Conservation (phyloP, 64 coral and sea anemone genomes). For the Montipora efflorescens region DNA sequence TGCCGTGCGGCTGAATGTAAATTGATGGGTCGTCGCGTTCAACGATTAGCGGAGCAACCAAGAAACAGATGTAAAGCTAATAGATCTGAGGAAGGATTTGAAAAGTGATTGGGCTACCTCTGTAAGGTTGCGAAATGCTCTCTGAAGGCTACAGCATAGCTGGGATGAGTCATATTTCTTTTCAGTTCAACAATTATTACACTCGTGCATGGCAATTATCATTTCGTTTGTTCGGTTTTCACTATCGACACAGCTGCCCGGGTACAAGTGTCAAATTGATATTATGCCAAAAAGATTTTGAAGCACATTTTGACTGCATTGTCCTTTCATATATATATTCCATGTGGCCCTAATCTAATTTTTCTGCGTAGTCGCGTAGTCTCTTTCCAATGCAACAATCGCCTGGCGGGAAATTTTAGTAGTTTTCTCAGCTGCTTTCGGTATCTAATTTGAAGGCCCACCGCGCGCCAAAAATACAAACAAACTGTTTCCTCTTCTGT, state of each 20-base stretch:
- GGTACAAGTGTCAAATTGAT: not conserved
- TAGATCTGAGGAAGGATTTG: too few relatives aligned
- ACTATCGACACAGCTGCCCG: not conserved
- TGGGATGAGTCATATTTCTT: not conserved
- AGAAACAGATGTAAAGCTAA: too few relatives aligned
- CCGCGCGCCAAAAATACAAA: not conserved
- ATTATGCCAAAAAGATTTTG: not conserved
- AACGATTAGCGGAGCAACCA: too few relatives aligned
- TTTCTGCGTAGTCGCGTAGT: not conserved
- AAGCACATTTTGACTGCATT: slow-evolving; percentile 2
- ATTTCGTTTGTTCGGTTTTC: not conserved
- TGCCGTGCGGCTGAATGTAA: too few relatives aligned
- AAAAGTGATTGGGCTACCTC: too few relatives aligned
- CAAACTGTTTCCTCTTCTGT: not conserved
- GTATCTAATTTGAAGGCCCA: not conserved
- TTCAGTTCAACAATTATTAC: not conserved
- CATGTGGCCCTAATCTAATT: not conserved
- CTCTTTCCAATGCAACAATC: too few relatives aligned
- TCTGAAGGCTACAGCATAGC: not conserved
- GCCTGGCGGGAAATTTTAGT: too few relatives aligned
- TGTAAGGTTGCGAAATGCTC: too few relatives aligned
- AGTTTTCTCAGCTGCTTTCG: not conserved
- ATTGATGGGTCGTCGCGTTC: too few relatives aligned
- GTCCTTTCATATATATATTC: not conserved
- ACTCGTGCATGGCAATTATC: not conserved